A percentile compares a stretch with the other conserved stretches of the same genome.
Conservation (phyloP, 2,888 invertebrate species). For the Diarsia mendica region DNA sequence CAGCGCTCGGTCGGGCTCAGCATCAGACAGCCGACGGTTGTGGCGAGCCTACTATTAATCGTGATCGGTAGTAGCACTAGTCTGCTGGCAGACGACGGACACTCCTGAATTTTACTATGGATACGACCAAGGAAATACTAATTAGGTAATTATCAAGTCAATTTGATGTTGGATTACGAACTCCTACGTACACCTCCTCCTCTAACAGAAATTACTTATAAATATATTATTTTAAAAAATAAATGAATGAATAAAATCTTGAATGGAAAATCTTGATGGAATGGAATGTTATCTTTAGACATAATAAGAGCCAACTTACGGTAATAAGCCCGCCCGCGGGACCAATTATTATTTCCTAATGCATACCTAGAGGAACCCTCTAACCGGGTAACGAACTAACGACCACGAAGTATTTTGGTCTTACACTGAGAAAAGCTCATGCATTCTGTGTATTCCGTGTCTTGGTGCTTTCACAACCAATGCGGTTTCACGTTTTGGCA, state of each 20-base stretch:
- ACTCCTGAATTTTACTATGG: conserved; percentile 15
- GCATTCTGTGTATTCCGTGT: background rate
- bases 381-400: background rate
- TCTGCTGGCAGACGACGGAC: conserved; percentile 15
- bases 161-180: background rate
- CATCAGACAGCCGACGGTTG: conserved; percentile 56
- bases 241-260: too few relatives aligned
- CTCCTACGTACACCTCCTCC: background rate
- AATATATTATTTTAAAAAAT: too few relatives aligned
- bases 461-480: background rate
- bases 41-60: conserved; percentile 74
- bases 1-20: conserved; percentile 44
- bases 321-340: too few relatives aligned
- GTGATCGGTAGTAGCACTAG: conserved; percentile 62
- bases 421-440: background rate
- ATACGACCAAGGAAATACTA: background rate
- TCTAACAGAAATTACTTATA: background rate
- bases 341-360: background rate
- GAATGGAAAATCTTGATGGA: too few relatives aligned
- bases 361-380: background rate
- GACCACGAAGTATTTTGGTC: background rate
- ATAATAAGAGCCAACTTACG: background rate
- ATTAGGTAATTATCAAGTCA: background rate
- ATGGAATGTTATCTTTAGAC: background rate
- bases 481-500: background rate